Conservation (phyloP, 2,113 vertebrate species). For the Girardinichthys multiradiatus region DNA sequence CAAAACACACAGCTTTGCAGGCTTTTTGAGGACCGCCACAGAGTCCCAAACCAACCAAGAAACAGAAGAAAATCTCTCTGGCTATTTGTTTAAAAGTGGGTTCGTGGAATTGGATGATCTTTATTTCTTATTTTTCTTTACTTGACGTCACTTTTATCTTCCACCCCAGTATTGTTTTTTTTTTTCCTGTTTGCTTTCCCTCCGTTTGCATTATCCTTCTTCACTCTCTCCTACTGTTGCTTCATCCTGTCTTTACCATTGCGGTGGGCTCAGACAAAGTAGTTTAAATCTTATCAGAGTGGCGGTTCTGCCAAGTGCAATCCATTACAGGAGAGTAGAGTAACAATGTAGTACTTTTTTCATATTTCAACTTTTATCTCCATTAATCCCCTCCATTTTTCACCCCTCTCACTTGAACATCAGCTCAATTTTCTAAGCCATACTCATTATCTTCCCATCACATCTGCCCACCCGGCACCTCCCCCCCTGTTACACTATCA, state of each 20-base stretch:
- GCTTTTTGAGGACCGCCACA: constrained; percentile 48
- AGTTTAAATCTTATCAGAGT: constrained; percentile 62
- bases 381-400: constrained; percentile 37
- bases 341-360: constrained; percentile 26
- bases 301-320: constrained; percentile 42
- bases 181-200: constrained; percentile 45
- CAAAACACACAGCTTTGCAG: constrained; percentile 57
- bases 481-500: constrained; percentile 7
- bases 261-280: constrained; percentile 45
- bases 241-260: constrained; percentile 58
- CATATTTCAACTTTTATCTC: constrained; percentile 33
- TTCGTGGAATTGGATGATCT: constrained; percentile 34
- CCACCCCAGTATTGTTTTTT: constrained; percentile 41
- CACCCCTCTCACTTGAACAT: constrained; percentile 28
- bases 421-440: constrained; percentile 37
- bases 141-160: constrained; percentile 62
- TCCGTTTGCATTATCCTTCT: constrained; percentile 48
- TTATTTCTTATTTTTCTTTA: constrained; percentile 34
- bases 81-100: constrained; percentile 68
- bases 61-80: constrained; percentile 58
- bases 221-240: constrained; percentile 44
- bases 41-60: constrained; percentile 56
- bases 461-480: constrained; percentile 22
- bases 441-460: constrained; percentile 56
- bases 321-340: constrained; percentile 40